Conservation (phyloP, 2,888 invertebrate genomes). For the Chymomyza fuscimana region DNA sequence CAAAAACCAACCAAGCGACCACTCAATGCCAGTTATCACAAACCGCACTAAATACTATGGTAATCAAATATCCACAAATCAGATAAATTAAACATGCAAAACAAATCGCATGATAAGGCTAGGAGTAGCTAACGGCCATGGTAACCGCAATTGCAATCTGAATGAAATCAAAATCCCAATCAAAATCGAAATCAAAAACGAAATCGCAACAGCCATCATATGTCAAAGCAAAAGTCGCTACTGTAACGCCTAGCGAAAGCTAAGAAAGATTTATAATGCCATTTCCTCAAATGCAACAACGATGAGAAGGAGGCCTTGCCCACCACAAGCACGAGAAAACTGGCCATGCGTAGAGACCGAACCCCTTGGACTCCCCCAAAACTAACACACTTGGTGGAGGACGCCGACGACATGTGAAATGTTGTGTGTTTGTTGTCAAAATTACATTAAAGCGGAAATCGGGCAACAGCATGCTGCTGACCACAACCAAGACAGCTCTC, state of each 20-base stretch:
- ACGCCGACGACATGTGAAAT: conserved; percentile 10
- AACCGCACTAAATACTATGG: conserved; percentile 35
- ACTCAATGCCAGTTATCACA: conserved; percentile 47
- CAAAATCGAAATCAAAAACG: conserved; percentile 37
- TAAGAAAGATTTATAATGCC: conserved; percentile 58
- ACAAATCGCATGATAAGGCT: conserved; percentile 63
- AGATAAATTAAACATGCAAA: conserved; percentile 68
- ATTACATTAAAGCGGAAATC: conserved; percentile 70
- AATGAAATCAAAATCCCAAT: conserved; percentile 23
- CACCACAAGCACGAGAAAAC: neutral
- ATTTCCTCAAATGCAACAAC: conserved; percentile 57
- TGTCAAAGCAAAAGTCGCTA: conserved; percentile 54
- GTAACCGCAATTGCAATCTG: neutral
- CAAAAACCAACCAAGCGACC: conserved; percentile 17
- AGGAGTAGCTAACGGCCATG: neutral
- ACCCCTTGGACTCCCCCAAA: neutral
- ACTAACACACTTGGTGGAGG: too few relatives aligned
- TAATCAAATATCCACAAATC: conserved; percentile 56
- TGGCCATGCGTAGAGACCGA: neutral
- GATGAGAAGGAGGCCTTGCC: conserved; percentile 3
- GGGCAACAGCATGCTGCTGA: conserved; percentile 4
- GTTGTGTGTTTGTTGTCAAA: conserved; percentile 60
- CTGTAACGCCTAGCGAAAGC: conserved; percentile 56
- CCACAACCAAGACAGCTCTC: neutral
- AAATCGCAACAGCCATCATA: conserved; percentile 41